Conservation (phyloP, 2,888 invertebrate species). For the Volucella inanis region DNA sequence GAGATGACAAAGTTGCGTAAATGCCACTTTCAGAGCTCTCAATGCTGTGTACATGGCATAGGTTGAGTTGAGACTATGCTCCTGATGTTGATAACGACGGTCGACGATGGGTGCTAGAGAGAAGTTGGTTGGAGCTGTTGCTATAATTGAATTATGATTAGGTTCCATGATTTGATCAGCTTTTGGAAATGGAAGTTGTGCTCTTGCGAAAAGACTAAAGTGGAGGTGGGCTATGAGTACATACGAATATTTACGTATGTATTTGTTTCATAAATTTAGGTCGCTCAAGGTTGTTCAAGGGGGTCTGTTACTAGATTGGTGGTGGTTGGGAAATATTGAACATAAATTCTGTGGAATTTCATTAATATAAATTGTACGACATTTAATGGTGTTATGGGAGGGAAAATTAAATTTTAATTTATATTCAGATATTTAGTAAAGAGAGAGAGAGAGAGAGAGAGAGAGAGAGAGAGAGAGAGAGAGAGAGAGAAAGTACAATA, state of each 20-base stretch:
- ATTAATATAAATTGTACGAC: conserved; percentile 59
- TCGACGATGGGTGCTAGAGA: not conserved
- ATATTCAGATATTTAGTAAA: conserved; percentile 39
- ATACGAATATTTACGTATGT: conserved; percentile 5
- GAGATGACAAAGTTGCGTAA: conserved; percentile 72
- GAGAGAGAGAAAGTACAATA: not conserved
- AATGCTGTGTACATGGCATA: conserved; percentile 8
- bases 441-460: not conserved
- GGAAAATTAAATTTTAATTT: conserved; percentile 69
- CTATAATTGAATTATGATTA: conserved; percentile 74
- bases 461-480: not conserved
- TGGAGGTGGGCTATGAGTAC: not conserved
- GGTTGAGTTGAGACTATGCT: conserved; percentile 18
- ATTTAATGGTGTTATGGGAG: conserved; percentile 49
- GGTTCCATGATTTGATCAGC: conserved; percentile 72
- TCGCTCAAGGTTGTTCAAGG: not conserved
- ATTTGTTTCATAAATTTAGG: conserved; percentile 25
- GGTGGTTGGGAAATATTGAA: conserved; percentile 35
- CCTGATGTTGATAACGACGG: not conserved
- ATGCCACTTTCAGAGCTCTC: conserved; percentile 67
- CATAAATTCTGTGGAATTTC: conserved; percentile 51
- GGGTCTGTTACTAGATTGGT: not conserved
- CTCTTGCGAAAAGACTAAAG: not conserved
- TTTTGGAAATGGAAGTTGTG: conserved; percentile 54
- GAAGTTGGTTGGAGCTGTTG: conserved; percentile 33